Evolutionary conservation across 30 jellyfish, hydroid and myxozoan species (phyloP), one percentile per base, ranked within the genome.

Genomic region (Rhopilema esculentum): DNA sequence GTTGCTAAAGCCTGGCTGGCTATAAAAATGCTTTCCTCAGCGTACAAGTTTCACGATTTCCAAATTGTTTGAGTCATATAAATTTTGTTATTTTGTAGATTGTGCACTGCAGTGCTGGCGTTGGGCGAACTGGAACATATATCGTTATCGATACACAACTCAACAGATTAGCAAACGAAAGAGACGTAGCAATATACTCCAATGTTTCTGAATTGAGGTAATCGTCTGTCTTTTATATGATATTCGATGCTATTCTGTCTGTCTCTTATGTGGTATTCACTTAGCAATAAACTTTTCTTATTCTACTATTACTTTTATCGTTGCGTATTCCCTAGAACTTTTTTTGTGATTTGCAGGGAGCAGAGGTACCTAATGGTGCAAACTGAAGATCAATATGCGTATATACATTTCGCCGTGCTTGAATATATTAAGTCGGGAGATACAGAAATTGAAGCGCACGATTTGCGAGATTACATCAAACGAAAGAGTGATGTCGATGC

Each of bases 21-120:
- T n/a, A n/a, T n/a, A n/a, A n/a, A n/a, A n/a, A n/a, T n/a, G n/a
- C n/a, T n/a, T n/a, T n/a, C n/a, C n/a, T n/a, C n/a, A n/a, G n/a
- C n/a, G n/a, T n/a, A n/a, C n/a, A n/a, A n/a, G n/a, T n/a, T n/a
- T n/a, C n/a, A n/a, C n/a, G n/a, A n/a, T n/a, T n/a, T n/a, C n/a
- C 12, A 12, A 40, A 40, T 40, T 40, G 57, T 40, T 12, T 40
- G 57, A 40, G 6, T 40, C 57, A 40, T n/a, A n/a, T n/a, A n/a
- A n/a, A n/a, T n/a, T n/a, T n/a, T n/a, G n/a, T n/a, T n/a, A n/a
- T n/a, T n/a, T n/a, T n/a, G n/a, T 69, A 95, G 99, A 69, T 95
- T 67, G 96, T 95, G 1, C 99, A 95, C 82, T 95, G 99, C 65
- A 91, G 98, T 63, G 99, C 98, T 49, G 99, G 99, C 64, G 97